These are phyloP conservation scores for Mythimna lalbum DNA, from an alignment of 2,888 invertebrate species.

Conservation along the genomic window DNA sequence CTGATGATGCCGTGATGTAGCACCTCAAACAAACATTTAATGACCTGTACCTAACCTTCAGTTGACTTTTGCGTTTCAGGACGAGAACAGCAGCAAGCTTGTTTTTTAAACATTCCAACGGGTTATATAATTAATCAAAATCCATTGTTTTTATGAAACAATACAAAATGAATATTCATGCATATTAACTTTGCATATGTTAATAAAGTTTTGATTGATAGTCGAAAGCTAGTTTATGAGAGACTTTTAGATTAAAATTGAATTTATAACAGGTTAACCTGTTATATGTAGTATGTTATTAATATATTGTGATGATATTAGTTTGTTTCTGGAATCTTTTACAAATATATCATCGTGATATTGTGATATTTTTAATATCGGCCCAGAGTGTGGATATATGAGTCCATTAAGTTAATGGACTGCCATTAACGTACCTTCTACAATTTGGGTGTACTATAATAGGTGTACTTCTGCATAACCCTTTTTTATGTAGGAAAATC, in stretches of 20 bases:
- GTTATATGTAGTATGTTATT: not conserved
- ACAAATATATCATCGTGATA: no score
- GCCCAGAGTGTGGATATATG: not conserved
- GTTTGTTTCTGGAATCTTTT: not conserved
- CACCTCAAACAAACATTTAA: no score
- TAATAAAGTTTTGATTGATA: constrained; percentile 45
- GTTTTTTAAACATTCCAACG: not conserved
- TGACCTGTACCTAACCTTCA: no score
- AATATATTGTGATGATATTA: not conserved
- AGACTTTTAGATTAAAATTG: constrained; percentile 1
- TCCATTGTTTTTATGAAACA: not conserved
- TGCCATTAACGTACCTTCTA: not conserved
- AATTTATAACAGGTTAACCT: not conserved
- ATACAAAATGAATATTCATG: constrained; percentile 19
- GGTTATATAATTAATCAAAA: not conserved
- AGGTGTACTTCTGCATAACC: not conserved
- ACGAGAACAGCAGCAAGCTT: no score
- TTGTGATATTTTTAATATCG: no score
- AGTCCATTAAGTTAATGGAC: no score
- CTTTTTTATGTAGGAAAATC: no score
- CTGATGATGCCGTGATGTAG: no score
- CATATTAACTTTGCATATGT: constrained; percentile 9
- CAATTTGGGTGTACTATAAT: not conserved
- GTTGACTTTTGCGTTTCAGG: no score
- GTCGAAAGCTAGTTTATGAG: constrained; percentile 1